Evolutionary conservation across 1,140 invertebrate genomes (phyloP), one percentile per base, ranked within the genome.

Genomic region (Neotoxoptera formosana): DNA sequence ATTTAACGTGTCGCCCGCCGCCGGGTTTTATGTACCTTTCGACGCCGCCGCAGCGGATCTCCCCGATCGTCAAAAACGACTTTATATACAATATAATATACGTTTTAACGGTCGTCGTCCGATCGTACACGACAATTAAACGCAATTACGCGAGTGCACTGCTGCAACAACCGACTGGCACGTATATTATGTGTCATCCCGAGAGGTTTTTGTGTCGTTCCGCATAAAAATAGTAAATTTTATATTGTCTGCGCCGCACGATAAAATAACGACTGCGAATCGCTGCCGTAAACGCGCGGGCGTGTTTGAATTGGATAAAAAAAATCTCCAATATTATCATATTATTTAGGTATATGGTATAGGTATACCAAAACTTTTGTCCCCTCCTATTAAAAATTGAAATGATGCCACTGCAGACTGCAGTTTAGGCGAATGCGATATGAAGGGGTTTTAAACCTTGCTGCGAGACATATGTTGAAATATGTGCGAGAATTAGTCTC

Each of bases 1-100:
- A 84, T 84, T 93, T 84, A 86, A 86, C 48, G 81, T 92, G 81
- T 92, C 11, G 25, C 21, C 53, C 53, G 56, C 41, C 88, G 56
- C 23, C 89, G 34, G 45, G n/a, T 86, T 93, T 93, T 93, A 93
- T 93, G 81, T 86, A 84, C 91, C 34, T 93, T 93, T 86, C 48
- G 91, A 93, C 67, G 76, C 90, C 67, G 25, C 47, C 36, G 30
- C 45, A 14, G 11, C 23, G 21, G 9, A 41, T 30, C 47, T 30
- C 48, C 30, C 25, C 41, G 36, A n/a, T 81, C 76, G 34, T 47
- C 67, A 76, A 76, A 76, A 76, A 76, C 6, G 6, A n/a, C 60
- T 76, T 41, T 41, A 41, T 41, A 41, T 41, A 41, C 4, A 41
- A 41, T 41, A 23, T 53, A 53, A 20, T 53, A 23, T 20, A 34